Conservation (phyloP, 2,113 vertebrate species). For the Carettochelys insculpta region DNA sequence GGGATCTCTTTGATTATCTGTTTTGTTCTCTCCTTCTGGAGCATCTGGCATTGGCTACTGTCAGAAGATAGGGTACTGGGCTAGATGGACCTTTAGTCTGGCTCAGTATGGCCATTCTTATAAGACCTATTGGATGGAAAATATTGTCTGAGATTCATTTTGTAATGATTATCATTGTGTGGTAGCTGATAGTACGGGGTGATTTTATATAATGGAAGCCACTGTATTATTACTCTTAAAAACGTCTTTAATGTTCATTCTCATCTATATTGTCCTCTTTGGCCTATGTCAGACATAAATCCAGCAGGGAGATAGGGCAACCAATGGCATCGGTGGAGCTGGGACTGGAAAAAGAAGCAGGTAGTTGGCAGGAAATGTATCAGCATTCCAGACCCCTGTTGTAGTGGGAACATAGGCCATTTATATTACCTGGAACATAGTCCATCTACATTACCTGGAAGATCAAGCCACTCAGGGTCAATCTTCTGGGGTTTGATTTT, state of each 20-base stretch:
- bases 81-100: too few species aligned
- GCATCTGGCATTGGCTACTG: too few species aligned
- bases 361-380: background rate
- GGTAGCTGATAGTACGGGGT: background rate
- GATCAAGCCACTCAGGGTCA: too few species aligned
- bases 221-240: background rate
- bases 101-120: too few species aligned
- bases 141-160: background rate
- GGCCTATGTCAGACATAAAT: background rate
- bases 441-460: too few species aligned
- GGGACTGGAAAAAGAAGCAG: background rate
- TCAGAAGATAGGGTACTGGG: too few species aligned
- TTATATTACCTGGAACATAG: too few species aligned
- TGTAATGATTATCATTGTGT: too few species aligned
- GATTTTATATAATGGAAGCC: background rate
- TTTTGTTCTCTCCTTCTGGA: too few species aligned
- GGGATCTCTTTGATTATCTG: too few species aligned
- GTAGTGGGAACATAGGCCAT: background rate
- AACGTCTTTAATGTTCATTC: background rate
- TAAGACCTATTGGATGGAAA: background rate
- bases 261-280: background rate
- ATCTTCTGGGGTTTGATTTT: too few species aligned
- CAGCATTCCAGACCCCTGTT: background rate
- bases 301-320: background rate
- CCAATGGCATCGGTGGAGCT: background rate